Conservation (phyloP, 2,113 vertebrate genomes). For the Serinus canaria region DNA sequence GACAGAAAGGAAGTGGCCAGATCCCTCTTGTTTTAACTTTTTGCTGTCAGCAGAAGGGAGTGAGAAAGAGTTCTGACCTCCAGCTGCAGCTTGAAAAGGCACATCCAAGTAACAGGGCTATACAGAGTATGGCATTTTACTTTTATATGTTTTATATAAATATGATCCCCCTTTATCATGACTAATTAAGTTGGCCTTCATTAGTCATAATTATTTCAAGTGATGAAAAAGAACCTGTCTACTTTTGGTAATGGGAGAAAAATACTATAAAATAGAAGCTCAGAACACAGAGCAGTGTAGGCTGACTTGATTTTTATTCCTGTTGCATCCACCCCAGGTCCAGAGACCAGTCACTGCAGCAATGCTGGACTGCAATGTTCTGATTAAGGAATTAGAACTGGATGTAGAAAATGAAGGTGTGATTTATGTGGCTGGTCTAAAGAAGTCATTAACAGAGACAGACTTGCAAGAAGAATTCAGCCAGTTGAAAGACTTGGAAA, state of each 20-base stretch:
- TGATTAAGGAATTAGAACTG: conserved; percentile 72
- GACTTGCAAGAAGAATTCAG: conserved; percentile 71
- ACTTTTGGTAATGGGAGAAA: background rate
- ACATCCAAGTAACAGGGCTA: background rate
- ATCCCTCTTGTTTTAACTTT: background rate
- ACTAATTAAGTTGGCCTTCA: background rate
- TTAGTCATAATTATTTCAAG: background rate
- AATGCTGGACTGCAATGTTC: conserved; percentile 76
- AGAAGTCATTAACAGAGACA: conserved; percentile 60
- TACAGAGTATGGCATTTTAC: background rate
- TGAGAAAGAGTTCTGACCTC: background rate
- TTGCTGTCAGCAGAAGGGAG: background rate
- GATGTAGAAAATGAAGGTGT: conserved; percentile 73
- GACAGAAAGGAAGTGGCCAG: background rate
- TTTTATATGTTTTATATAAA: background rate
- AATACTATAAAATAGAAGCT: background rate
- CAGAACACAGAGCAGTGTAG: background rate
- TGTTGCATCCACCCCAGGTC: conserved; percentile 69
- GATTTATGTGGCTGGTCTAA: conserved; percentile 76
- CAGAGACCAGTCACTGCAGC: conserved; percentile 79
- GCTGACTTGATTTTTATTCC: background rate
- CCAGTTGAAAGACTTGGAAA: conserved; percentile 71
- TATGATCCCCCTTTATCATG: background rate
- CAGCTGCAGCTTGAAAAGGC: background rate
- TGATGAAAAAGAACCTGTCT: background rate